Evolutionary conservation across 2,113 vertebrate genomes (phyloP).

Genomic region (Penelope pileata): DNA sequence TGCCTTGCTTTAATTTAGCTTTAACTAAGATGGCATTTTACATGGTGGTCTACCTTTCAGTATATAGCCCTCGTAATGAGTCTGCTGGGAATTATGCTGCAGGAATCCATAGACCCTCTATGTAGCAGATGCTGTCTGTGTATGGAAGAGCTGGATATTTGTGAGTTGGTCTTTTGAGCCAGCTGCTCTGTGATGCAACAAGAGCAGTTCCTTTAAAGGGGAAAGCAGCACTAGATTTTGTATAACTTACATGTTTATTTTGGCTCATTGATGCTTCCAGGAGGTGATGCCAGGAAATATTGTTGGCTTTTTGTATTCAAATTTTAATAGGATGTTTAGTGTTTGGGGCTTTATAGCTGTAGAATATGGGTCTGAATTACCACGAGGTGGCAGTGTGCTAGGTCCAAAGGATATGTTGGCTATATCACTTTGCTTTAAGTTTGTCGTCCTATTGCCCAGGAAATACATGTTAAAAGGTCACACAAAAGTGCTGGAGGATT

Average conservation of each 20-base stretch:
- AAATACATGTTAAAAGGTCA: not conserved
- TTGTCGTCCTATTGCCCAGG: not conserved
- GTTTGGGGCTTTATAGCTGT: not conserved
- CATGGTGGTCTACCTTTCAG: not conserved
- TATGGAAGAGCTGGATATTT: not conserved
- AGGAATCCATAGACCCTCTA: not conserved
- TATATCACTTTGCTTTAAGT: fast-evolving
- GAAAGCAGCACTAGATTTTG: not conserved
- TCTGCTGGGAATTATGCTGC: not conserved
- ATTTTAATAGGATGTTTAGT: not conserved
- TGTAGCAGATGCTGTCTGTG: not conserved
- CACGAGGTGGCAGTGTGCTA: constrained; percentile 38
- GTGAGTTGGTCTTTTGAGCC: not conserved
- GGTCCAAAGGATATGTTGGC: fast-evolving
- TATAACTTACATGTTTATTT: not conserved
- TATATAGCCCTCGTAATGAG: not conserved
- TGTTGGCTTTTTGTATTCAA: not conserved
- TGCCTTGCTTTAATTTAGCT: not conserved
- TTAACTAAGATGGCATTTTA: not conserved
- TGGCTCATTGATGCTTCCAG: not conserved
- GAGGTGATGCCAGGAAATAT: not conserved
- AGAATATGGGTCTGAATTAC: not conserved
- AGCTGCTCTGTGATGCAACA: not conserved
- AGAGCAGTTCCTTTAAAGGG: not conserved
- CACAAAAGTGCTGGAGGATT: not conserved